Evolutionary conservation across 1,140 invertebrate genomes (phyloP), one percentile per base, ranked within the genome.

Genomic region (Samia ricini): DNA sequence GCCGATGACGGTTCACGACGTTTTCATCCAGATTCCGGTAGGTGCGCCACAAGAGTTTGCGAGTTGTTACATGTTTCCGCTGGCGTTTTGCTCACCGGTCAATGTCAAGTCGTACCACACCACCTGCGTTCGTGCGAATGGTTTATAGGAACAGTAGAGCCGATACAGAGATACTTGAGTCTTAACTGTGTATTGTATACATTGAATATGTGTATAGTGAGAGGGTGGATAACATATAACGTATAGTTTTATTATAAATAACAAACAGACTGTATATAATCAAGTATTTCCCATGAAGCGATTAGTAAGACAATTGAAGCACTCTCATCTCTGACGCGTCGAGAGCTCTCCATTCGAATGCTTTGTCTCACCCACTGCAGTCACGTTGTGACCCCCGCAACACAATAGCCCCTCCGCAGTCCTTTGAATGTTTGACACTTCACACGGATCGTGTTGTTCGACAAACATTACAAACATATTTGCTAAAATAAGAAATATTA

Each of bases 271-370:
- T 26, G 4, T 15, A 4, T 42, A 8, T 42, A 15, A 12, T 42
- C 7, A 1, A 42, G 33, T 42, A 42, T 42, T 42, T 42, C 33
- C 12, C 51, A 52, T 52, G 33, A 60, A 76, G 72, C 73, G 72
- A 75, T 77, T 77, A 79, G 72, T 60, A 63, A 66, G 66, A 42
- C 61, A 36, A 63, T 36, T 51, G 58, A 26, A 76, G 65, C 7
- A 49, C 56, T 48, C 64, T 69, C 61, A 24, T 50, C 68, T 63
- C 69, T 66, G 68, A 76, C 69, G 61, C 60, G 66, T 54, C 58
- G 58, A 77, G 77, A 20, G 42, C 60, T 8, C 66, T 73, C 48
- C 29, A 50, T 3, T 76, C 33, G 21, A 74, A 70, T 64, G 72
- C 65, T 61, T 68, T 66, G 68, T 71, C 69, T 68, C 61, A n/a